Percentiles rank a stretch among this genome's conserved stretches.
phyloP scores from a whole-genome alignment of 53 echinoderm and acorn worm species.

The Stichopus horrens region DNA sequence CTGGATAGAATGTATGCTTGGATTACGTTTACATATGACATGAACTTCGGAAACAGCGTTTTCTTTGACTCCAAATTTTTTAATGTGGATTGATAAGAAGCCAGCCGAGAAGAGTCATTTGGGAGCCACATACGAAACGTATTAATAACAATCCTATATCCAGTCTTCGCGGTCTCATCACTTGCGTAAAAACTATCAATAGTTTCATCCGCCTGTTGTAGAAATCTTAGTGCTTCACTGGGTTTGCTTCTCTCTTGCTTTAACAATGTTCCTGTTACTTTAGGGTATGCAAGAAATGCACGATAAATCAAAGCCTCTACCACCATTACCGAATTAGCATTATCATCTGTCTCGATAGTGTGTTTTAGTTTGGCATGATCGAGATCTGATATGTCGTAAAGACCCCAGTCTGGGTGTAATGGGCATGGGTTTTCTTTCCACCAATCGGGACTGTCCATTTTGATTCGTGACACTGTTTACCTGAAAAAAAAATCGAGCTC shows the following conservation, averaged over 20 bases:
- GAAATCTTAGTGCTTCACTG: not conserved
- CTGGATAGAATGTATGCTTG: conserved; percentile 34
- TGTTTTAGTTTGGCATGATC: conserved; percentile 5
- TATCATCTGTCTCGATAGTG: conserved; percentile 28
- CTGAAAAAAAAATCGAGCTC: too few relatives aligned
- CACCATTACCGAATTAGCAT: conserved; percentile 1
- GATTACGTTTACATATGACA: not conserved
- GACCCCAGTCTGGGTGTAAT: conserved; percentile 16
- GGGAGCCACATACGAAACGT: conserved; percentile 13
- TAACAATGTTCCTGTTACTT: not conserved
- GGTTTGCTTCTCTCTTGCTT: not conserved
- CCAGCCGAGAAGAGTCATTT: not conserved
- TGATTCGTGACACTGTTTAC: not conserved
- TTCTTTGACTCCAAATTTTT: not conserved
- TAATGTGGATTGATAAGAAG: not conserved
- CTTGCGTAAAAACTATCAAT: not conserved
- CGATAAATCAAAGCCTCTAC: conserved; percentile 19
- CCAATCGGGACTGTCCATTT: not conserved
- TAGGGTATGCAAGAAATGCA: conserved; percentile 19
- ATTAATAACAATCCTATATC: conserved; percentile 26
- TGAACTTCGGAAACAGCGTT: not conserved
- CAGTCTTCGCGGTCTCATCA: not conserved
- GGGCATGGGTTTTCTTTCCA: conserved; percentile 29
- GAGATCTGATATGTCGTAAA: conserved; percentile 2
- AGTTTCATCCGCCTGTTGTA: not conserved